These are phyloP conservation scores for Cantharis rustica DNA, from an alignment of 2,888 invertebrate species.

Conservation along the genomic window DNA sequence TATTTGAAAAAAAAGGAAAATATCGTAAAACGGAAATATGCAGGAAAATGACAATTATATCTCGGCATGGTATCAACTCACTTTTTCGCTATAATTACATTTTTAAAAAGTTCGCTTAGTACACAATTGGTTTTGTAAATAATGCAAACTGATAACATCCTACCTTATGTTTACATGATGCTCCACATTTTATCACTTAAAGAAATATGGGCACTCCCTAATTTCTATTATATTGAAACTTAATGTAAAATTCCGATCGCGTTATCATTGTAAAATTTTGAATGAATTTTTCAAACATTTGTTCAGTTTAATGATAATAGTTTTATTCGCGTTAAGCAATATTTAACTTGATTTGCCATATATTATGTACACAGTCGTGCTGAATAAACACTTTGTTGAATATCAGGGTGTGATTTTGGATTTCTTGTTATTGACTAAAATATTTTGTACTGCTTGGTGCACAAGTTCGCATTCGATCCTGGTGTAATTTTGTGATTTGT, in stretches of 20 bases:
- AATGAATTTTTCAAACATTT: constrained; percentile 26
- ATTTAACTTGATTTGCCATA: background rate
- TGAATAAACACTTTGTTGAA: background rate
- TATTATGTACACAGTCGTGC: background rate
- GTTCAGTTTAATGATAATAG: constrained; percentile 25
- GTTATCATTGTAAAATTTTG: constrained; percentile 17
- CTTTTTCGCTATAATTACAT: constrained; percentile 17
- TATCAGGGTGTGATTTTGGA: background rate
- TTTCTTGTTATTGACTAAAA: background rate
- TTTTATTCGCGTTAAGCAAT: constrained; percentile 3
- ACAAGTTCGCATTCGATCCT: constrained; percentile 1
- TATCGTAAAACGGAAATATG: constrained; percentile 50
- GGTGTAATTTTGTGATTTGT: constrained; percentile 24
- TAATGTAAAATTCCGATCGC: constrained; percentile 8
- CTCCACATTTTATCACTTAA: constrained; percentile 24
- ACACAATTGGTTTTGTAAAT: background rate
- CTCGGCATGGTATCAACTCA: constrained; percentile 1
- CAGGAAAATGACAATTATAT: constrained; percentile 54
- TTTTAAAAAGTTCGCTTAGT: background rate
- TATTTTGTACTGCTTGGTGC: background rate
- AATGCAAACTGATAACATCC: background rate
- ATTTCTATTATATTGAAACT: constrained; percentile 8
- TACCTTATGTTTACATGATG: constrained; percentile 21
- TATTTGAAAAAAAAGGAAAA: constrained; percentile 42
- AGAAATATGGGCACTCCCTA: constrained; percentile 15